phyloP scores from a whole-genome alignment of 2,113 vertebrate genomes.

The Xiphophorus hellerii region DNA sequence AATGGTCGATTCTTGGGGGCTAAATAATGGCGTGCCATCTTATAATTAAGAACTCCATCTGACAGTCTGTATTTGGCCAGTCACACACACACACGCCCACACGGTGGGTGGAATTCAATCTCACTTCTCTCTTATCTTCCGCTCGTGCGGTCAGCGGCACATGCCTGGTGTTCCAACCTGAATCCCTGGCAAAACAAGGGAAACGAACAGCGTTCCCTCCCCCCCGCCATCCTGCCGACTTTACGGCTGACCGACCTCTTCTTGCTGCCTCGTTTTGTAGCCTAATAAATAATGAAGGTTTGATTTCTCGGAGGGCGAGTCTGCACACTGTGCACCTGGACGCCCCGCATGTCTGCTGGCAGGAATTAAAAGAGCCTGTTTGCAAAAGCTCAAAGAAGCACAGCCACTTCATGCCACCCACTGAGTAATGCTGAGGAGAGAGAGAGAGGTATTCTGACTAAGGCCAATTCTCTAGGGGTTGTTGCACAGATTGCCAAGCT shows the following conservation, averaged over 20 bases:
- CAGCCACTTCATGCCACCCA: slow-evolving; percentile 30
- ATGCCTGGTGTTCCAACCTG: slow-evolving; percentile 44
- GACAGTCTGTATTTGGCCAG: slow-evolving; percentile 68
- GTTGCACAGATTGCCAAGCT: slow-evolving; percentile 15
- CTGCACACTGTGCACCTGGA: slow-evolving; percentile 61
- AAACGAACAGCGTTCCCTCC: slow-evolving; percentile 35
- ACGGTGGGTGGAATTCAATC: slow-evolving; percentile 50
- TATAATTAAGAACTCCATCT: slow-evolving; percentile 66
- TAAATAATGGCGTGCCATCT: slow-evolving; percentile 43
- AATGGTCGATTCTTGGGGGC: slow-evolving; percentile 42
- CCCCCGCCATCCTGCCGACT: slow-evolving; percentile 43
- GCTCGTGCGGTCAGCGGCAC: slow-evolving; percentile 51
- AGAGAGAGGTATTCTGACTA: slow-evolving; percentile 20
- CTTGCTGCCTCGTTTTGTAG: slow-evolving; percentile 60
- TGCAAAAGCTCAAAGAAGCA: slow-evolving; percentile 36
- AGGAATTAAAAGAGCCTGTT: slow-evolving; percentile 30
- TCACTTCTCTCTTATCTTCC: slow-evolving; percentile 53
- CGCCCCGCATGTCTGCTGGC: slow-evolving; percentile 49
- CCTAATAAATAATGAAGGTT: slow-evolving; percentile 73
- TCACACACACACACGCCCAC: slow-evolving; percentile 20
- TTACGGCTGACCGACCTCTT: slow-evolving; percentile 54
- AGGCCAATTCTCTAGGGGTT: slow-evolving; percentile 5
- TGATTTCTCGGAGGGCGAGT: slow-evolving; percentile 61
- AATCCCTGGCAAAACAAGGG: slow-evolving; percentile 53
- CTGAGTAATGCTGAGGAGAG: slow-evolving; percentile 29